phyloP scores from a whole-genome alignment of 1,140 invertebrate species.

The Copidosoma floridanum region DNA sequence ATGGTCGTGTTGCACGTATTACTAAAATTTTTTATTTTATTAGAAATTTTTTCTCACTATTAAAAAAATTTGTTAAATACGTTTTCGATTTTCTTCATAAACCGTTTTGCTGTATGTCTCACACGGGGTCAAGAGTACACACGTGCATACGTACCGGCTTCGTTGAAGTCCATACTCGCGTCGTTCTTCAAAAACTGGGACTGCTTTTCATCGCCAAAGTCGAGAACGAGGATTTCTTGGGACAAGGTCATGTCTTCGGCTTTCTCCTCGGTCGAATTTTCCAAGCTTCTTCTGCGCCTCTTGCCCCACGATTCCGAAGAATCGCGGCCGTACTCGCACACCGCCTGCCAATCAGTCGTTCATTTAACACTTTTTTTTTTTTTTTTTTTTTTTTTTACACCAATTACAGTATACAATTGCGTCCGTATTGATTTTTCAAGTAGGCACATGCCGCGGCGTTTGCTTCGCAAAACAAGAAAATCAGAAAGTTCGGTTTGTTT shows the following conservation, averaged over 20 bases:
- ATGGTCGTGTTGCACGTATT: no score
- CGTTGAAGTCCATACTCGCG: slow-evolving; percentile 71
- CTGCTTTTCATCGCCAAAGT: slow-evolving; percentile 86
- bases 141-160: slow-evolving; percentile 49
- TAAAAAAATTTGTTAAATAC: background rate
- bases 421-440: no score
- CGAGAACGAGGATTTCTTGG: slow-evolving; percentile 88
- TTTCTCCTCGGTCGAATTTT: slow-evolving; percentile 61
- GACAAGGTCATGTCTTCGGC: slow-evolving; percentile 91
- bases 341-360: no score
- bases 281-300: slow-evolving; percentile 71
- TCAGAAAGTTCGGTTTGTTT: no score
- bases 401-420: no score
- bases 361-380: no score
- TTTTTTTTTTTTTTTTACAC: background rate
- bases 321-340: slow-evolving; percentile 85
- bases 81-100: no score
- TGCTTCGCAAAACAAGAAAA: no score
- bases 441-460: no score
- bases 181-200: slow-evolving; percentile 76
- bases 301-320: slow-evolving; percentile 87
- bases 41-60: no score
- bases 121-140: background rate
- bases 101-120: no score
- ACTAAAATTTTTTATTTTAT: no score